Evolutionary conservation across 64 coral and sea anemone species (phyloP), one percentile per base, ranked within the genome.

Genomic region (Stichodactyla helianthus): DNA sequence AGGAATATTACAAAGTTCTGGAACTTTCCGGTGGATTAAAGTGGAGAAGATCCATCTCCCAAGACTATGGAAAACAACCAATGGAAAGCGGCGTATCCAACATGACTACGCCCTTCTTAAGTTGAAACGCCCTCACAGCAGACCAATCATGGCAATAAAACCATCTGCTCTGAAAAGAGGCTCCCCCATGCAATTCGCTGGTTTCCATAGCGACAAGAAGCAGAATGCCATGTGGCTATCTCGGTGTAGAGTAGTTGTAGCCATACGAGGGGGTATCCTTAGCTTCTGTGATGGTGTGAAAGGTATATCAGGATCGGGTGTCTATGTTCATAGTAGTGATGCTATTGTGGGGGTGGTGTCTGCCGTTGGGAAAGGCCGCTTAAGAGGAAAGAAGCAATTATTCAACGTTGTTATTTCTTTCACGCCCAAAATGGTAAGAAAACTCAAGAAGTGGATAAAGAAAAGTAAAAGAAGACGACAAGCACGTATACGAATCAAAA

Each of bases 271-370:
- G n/a, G 86, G 77, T 68, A 82, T 92, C 54, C 60, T 92, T 16
- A 92, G 86, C 25, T 82, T 81, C 53, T 92, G 90, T 82, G 90
- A 92, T 83, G 90, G 90, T 35, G 58, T 27, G 10, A 92, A 87
- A 71, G 90, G 90, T 27, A 79, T 92, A 23, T 92, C 90, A 13
- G 90, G 90, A n/a, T 92, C 90, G 14, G 90, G 90, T 28, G 90
- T 92, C 79, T 87, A 82, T 79, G 84, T 87, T 5, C 68, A 65
- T 12, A 86, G 67, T 27, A 55, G 71, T 26, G 80, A 82, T 58
- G 90, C 84, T 20, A 77, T 92, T 54, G 90, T 92, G 11, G 90
- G 90, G 56, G 90, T 92, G 6, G 90, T 92, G 28, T 92, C 90
- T 53, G 90, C 90, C 13, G 71, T 92, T 22, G 90, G 57, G 7